Conservation (phyloP, 2,888 invertebrate species). For the Anarsia innoxiella region DNA sequence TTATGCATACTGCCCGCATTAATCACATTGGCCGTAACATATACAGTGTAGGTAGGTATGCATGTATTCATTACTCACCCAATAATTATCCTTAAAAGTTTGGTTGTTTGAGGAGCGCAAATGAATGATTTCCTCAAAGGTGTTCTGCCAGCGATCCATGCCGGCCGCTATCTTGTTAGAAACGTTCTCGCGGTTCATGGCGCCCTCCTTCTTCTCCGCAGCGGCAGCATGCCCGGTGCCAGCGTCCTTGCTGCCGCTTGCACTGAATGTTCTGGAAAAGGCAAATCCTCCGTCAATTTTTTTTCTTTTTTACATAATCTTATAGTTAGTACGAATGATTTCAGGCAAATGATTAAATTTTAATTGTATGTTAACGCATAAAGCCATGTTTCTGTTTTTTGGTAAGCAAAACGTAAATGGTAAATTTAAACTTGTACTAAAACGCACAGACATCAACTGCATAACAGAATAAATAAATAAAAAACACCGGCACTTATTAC, state of each 20-base stretch:
- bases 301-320: no score
- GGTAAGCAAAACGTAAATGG: background rate
- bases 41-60: no score
- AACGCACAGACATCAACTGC: background rate
- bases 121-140: conserved; percentile 65
- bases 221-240: conserved; percentile 16
- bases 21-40: no score
- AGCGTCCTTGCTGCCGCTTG: background rate
- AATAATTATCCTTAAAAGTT: conserved; percentile 75
- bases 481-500: conserved; percentile 3
- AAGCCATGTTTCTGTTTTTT: no score
- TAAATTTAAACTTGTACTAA: background rate
- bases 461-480: background rate
- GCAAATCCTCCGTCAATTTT: background rate
- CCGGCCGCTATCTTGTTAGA: conserved; percentile 62
- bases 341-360: no score
- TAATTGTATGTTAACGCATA: no score
- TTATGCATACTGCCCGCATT: no score
- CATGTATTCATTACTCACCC: no score
- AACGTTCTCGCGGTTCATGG: conserved; percentile 63
- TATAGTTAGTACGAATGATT: no score
- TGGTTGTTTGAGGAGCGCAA: conserved; percentile 66
- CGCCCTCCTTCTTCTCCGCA: conserved; percentile 32
- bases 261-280: conserved; percentile 32
- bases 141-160: conserved; percentile 71